Conservation (phyloP, 1,140 invertebrate genomes). For the Chironomus striatipennis region DNA sequence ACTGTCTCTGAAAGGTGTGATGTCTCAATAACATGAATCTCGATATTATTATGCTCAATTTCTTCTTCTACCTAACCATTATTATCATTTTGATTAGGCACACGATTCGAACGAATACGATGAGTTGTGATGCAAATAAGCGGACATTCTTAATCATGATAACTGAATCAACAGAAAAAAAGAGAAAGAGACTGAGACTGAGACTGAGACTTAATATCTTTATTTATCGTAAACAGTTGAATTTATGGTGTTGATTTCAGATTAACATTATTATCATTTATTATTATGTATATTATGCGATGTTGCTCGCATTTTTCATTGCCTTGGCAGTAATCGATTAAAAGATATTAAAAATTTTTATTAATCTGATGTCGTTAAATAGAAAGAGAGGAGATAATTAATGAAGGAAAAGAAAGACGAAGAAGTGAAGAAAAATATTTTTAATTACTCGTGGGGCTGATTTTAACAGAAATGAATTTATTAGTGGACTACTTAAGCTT, state of each 20-base stretch:
- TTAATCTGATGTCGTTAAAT: no score
- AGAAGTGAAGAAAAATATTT: no score
- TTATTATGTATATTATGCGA: not conserved
- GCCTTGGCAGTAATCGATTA: not conserved
- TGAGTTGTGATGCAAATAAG: not conserved
- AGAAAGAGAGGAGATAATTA: no score
- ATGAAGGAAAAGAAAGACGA: no score
- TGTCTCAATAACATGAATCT: not conserved
- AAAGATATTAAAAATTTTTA: not conserved
- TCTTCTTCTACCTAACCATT: no score
- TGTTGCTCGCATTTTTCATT: not conserved
- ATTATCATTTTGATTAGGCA: not conserved
- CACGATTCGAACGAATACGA: no score
- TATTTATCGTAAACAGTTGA: not conserved
- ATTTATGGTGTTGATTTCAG: slow-evolving; percentile 3
- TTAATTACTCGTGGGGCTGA: no score
- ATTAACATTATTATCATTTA: not conserved
- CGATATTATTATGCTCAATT: no score
- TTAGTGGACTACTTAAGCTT: no score
- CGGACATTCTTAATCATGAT: not conserved
- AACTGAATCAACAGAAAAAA: no score
- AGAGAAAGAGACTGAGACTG: no score
- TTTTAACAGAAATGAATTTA: no score
- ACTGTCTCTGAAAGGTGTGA: not conserved
- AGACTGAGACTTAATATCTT: not conserved